Evolutionary conservation across 2,113 vertebrate species (phyloP).

Genomic region (Strigops habroptila): DNA sequence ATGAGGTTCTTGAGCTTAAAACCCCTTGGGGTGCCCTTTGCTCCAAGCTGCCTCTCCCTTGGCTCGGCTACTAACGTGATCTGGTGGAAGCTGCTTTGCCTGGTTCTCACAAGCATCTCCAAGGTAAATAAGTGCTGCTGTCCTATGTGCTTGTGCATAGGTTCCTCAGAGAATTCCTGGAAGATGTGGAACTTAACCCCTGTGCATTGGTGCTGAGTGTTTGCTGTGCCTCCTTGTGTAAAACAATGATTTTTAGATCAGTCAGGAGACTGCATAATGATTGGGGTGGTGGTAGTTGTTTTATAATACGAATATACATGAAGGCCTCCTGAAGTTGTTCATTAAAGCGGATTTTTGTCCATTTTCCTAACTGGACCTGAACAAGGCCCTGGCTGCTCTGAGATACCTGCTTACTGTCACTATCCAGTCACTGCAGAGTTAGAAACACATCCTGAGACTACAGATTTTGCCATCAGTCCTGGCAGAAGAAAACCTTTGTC

Average conservation of each 20-base stretch:
- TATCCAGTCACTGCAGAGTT: neutral
- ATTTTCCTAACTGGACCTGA: neutral
- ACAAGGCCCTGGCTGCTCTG: neutral
- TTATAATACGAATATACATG: rapidly evolving
- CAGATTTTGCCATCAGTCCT: neutral
- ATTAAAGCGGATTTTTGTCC: neutral
- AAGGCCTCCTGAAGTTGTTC: neutral
- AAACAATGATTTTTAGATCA: neutral
- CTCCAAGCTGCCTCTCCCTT: neutral
- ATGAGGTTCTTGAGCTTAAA: neutral
- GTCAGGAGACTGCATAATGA: neutral
- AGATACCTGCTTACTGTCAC: neutral
- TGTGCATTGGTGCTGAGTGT: rapidly evolving
- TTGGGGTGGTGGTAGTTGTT: neutral
- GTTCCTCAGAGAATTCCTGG: neutral
- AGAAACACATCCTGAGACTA: neutral
- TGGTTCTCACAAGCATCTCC: neutral
- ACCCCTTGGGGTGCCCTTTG: too few relatives aligned
- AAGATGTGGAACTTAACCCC: neutral
- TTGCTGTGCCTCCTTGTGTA: too few relatives aligned
- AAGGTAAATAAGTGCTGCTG: neutral
- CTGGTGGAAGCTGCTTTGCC: neutral
- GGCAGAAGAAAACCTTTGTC: neutral
- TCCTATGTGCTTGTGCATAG: neutral
- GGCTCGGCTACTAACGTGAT: too few relatives aligned